These are phyloP conservation scores for Proisotoma minuta DNA, from an alignment of 2,888 invertebrate species.

Conservation along the genomic window DNA sequence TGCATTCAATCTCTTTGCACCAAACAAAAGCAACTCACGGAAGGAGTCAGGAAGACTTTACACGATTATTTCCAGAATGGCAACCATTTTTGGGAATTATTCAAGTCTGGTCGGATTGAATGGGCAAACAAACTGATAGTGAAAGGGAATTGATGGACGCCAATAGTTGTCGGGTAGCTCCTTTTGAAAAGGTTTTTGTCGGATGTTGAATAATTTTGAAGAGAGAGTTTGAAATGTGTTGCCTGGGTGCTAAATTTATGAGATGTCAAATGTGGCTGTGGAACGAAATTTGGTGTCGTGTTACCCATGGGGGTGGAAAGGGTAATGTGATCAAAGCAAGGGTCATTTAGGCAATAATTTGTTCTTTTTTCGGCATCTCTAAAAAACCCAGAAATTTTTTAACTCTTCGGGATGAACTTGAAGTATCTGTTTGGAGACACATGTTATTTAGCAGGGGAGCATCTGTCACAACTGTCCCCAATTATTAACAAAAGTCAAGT, in stretches of 20 bases:
- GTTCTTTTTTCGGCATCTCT: slow-evolving; percentile 12
- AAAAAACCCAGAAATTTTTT: slow-evolving; percentile 12
- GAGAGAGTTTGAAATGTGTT: no score
- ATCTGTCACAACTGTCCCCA: slow-evolving; percentile 5
- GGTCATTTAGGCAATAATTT: slow-evolving; percentile 11
- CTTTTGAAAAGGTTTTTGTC: no score
- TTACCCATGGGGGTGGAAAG: slow-evolving; percentile 1
- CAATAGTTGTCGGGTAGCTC: no score
- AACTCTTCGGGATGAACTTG: not conserved
- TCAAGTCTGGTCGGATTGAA: no score
- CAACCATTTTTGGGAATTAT: no score
- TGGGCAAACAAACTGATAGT: no score
- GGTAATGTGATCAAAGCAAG: slow-evolving; percentile 12
- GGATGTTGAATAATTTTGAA: not conserved
- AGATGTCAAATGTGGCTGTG: not conserved
- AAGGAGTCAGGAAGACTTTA: no score
- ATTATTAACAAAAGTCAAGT: not conserved
- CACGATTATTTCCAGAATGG: no score
- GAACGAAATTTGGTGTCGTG: not conserved
- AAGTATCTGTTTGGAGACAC: not conserved
- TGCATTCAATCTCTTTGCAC: no score
- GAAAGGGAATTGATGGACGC: no score
- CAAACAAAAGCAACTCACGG: no score
- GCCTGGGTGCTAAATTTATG: slow-evolving; percentile 4
- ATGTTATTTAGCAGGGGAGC: not conserved